Percentiles rank a stretch among this genome's conserved stretches.
phyloP scores from a whole-genome alignment of 2,113 vertebrate species.

The Halichoeres trimaculatus region DNA sequence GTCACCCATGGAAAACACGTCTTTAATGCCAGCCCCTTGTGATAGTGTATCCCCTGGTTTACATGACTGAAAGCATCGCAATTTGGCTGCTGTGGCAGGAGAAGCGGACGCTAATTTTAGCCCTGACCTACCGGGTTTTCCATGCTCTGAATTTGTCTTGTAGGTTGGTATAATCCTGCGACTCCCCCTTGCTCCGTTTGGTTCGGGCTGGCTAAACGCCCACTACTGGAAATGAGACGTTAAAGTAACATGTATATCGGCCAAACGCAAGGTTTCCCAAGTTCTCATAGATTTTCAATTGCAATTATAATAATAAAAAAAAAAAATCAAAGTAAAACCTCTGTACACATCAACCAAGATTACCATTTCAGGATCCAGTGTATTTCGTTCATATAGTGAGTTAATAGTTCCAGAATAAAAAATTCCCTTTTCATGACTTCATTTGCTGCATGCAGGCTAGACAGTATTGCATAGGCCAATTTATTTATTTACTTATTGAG shows the following conservation, averaged over 20 bases:
- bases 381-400: too few species aligned
- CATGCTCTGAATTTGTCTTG: slow-evolving; percentile 65
- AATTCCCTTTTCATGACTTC: too few species aligned
- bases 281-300: background rate
- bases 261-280: background rate
- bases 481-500: too few species aligned
- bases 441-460: too few species aligned
- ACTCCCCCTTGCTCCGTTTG: slow-evolving; percentile 56
- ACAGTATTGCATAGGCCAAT: too few species aligned
- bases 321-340: background rate
- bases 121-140: slow-evolving; percentile 60
- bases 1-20: slow-evolving; percentile 57
- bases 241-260: slow-evolving; percentile 7
- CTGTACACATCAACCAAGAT: background rate
- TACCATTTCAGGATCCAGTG: background rate
- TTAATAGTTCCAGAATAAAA: too few species aligned
- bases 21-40: slow-evolving; percentile 51
- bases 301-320: background rate
- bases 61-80: slow-evolving; percentile 51
- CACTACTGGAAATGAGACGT: slow-evolving; percentile 23
- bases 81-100: slow-evolving; percentile 44
- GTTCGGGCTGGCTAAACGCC: slow-evolving; percentile 61
- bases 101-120: slow-evolving; percentile 80
- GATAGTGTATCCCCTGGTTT: slow-evolving; percentile 57
- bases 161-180: slow-evolving; percentile 64